phyloP scores from a whole-genome alignment of 2,113 vertebrate genomes.

The Perca fluviatilis region DNA sequence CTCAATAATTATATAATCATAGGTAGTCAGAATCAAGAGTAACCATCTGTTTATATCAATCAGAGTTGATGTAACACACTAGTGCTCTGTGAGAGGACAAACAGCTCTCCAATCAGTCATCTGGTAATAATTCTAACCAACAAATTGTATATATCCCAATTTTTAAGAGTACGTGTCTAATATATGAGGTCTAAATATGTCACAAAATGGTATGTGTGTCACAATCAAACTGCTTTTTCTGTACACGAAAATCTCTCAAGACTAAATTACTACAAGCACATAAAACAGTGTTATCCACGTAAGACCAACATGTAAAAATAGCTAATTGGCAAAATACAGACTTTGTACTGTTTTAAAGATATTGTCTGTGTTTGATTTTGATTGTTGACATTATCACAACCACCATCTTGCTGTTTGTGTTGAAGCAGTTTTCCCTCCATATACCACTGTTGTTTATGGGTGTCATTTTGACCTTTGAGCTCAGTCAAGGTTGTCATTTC shows the following conservation, averaged over 20 bases:
- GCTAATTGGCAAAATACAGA: neutral
- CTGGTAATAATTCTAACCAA: neutral
- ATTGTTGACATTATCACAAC: neutral
- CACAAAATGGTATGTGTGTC: no score
- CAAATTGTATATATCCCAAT: neutral
- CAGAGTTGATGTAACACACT: neutral
- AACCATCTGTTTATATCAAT: neutral
- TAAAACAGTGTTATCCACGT: neutral
- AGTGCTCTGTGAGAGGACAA: neutral
- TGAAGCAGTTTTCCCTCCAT: neutral
- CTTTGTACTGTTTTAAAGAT: neutral
- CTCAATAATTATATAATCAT: neutral
- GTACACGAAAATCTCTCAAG: no score
- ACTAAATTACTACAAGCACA: neutral
- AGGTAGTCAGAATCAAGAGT: neutral
- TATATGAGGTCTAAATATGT: neutral
- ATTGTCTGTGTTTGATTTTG: slow-evolving; percentile 16
- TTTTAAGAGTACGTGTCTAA: neutral
- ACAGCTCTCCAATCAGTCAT: neutral
- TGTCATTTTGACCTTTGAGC: slow-evolving; percentile 60
- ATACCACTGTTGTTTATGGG: slow-evolving; percentile 7
- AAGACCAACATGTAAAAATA: neutral
- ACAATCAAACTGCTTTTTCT: neutral
- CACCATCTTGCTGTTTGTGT: slow-evolving; percentile 9
- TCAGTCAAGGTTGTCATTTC: slow-evolving; percentile 9